Evolutionary conservation across 2,797 vertebrate species (phyloP).

Genomic region (Harpagifer antarcticus): DNA sequence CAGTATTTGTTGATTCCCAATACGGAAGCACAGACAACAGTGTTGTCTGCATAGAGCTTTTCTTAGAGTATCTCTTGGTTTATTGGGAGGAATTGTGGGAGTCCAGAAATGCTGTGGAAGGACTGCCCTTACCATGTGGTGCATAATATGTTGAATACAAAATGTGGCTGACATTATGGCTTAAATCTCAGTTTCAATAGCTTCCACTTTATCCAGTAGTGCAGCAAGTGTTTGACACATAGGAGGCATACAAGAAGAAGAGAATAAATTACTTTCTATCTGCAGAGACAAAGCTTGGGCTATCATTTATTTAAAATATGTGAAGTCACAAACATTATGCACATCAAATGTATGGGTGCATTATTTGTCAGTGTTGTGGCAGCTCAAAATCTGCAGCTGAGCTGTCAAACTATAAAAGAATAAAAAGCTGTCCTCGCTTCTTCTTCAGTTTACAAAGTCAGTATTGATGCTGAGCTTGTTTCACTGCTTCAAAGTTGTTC

Average conservation of each 20-base stretch:
- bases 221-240: constrained; percentile 42
- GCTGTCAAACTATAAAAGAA: constrained; percentile 1
- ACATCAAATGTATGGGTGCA: constrained; percentile 26
- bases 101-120: constrained; percentile 10
- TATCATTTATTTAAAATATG: constrained; percentile 47
- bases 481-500: not conserved
- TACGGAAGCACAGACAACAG: too few relatives aligned
- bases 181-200: constrained; percentile 28
- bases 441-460: constrained; percentile 4
- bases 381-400: not conserved
- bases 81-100: not conserved
- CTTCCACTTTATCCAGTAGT: constrained; percentile 35
- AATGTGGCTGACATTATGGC: constrained; percentile 1
- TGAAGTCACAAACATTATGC: constrained; percentile 35
- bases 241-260: constrained; percentile 10
- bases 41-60: not conserved
- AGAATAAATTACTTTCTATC: constrained; percentile 50
- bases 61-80: not conserved
- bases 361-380: constrained; percentile 5
- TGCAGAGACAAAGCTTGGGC: constrained; percentile 42
- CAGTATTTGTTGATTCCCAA: too few relatives aligned
- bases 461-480: not conserved
- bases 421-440: not conserved
- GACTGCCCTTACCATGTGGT: constrained; percentile 15
- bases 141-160: constrained; percentile 1